phyloP scores from a whole-genome alignment of 1,140 invertebrate genomes.

The Atta texana region DNA sequence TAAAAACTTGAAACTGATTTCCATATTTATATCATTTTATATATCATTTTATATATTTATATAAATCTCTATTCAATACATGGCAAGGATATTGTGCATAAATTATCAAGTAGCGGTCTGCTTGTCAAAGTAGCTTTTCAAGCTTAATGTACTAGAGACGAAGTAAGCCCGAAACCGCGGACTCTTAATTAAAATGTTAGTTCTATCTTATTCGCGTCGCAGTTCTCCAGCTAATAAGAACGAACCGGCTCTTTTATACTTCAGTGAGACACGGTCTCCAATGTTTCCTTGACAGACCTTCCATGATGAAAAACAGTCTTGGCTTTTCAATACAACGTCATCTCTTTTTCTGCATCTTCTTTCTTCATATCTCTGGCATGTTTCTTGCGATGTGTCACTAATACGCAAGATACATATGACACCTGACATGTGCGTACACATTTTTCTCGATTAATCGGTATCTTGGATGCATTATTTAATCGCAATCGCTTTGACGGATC shows the following conservation, averaged over 20 bases:
- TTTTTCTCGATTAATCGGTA: slow-evolving; percentile 5
- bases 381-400: background rate
- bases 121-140: background rate
- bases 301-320: slow-evolving; percentile 36
- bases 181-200: slow-evolving; percentile 67
- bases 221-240: slow-evolving; percentile 56
- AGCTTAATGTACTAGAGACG: background rate
- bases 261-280: background rate
- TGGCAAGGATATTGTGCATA: background rate
- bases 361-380: background rate
- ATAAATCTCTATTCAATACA: background rate
- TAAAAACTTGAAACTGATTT: background rate
- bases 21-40: background rate
- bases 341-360: background rate
- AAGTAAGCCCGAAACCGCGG: slow-evolving; percentile 33
- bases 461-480: background rate
- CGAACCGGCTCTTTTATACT: slow-evolving; percentile 9
- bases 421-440: background rate
- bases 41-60: slow-evolving; percentile 3
- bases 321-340: background rate
- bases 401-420: background rate
- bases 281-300: slow-evolving; percentile 18
- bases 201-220: slow-evolving; percentile 32
- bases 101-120: background rate
- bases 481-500: background rate